These are phyloP conservation scores for Aselliscus stoliczkanus DNA, from an alignment of 2,797 vertebrate genomes.

Conservation along the genomic window DNA sequence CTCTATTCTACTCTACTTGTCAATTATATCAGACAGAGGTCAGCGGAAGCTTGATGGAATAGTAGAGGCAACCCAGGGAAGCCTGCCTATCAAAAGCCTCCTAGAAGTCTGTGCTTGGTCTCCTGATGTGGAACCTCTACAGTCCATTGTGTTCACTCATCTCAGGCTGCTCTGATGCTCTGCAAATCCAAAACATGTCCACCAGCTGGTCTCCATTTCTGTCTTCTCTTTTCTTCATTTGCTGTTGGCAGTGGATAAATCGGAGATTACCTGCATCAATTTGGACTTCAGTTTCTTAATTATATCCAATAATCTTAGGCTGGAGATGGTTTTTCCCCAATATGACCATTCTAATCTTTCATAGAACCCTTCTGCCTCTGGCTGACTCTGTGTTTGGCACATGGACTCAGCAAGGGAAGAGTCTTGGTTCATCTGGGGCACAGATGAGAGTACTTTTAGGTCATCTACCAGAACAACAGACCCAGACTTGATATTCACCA, in stretches of 20 bases:
- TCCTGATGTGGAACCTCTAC: neutral
- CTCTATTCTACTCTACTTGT: neutral
- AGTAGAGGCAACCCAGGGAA: neutral
- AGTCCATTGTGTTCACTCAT: neutral
- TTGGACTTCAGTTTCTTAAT: slow-evolving; percentile 42
- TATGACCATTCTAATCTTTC: neutral
- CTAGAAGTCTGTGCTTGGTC: neutral
- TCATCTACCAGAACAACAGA: neutral
- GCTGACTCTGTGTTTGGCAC: neutral
- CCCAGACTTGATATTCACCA: neutral
- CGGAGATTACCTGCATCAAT: neutral
- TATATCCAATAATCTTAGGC: slow-evolving; percentile 14
- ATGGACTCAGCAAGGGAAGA: neutral
- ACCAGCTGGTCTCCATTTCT: slow-evolving; percentile 25
- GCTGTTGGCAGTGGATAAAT: slow-evolving; percentile 36
- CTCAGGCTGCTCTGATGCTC: neutral
- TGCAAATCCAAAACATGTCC: slow-evolving; percentile 29
- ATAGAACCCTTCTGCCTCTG: neutral
- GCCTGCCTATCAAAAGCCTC: neutral
- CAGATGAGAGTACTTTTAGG: slow-evolving; percentile 8
- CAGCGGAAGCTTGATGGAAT: neutral
- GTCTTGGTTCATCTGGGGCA: slow-evolving; percentile 20
- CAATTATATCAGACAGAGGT: neutral
- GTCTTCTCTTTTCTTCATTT: slow-evolving; percentile 41
- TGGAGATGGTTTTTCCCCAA: neutral